These are phyloP conservation scores for Autographa pulchrina DNA, from an alignment of 2,888 invertebrate species.

Conservation along the genomic window DNA sequence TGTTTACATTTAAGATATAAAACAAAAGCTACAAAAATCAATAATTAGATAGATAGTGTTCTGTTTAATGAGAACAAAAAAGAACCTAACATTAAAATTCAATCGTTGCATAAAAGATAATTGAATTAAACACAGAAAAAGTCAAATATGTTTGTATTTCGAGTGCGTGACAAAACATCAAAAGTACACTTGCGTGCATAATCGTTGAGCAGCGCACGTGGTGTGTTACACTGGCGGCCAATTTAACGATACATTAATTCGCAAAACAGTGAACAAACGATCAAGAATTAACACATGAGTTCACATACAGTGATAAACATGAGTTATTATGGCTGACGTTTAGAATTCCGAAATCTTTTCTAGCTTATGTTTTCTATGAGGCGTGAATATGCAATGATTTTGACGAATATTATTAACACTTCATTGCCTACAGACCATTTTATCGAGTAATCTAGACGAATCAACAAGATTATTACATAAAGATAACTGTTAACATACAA, in stretches of 20 bases:
- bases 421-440: neutral
- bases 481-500: neutral
- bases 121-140: slow-evolving; percentile 29
- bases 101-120: slow-evolving; percentile 8
- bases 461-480: neutral
- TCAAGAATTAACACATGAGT: slow-evolving; percentile 52
- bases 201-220: slow-evolving; percentile 60
- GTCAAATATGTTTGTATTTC: slow-evolving; percentile 32
- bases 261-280: slow-evolving; percentile 56
- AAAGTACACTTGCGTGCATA: slow-evolving; percentile 59
- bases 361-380: neutral
- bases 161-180: slow-evolving; percentile 51
- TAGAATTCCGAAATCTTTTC: neutral
- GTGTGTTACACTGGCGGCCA: slow-evolving; percentile 55
- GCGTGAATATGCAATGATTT: neutral
- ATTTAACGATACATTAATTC: slow-evolving; percentile 67
- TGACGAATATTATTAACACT: neutral
- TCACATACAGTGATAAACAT: slow-evolving; percentile 42
- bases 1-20: neutral
- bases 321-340: slow-evolving; percentile 30
- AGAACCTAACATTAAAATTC: neutral
- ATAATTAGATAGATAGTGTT: neutral
- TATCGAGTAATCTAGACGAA: neutral
- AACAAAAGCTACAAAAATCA: neutral
- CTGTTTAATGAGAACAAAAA: neutral